A percentile compares a stretch with the other conserved stretches of the same genome.
Conservation (phyloP, 2,797 vertebrate species). For the Bufotes viridis region DNA sequence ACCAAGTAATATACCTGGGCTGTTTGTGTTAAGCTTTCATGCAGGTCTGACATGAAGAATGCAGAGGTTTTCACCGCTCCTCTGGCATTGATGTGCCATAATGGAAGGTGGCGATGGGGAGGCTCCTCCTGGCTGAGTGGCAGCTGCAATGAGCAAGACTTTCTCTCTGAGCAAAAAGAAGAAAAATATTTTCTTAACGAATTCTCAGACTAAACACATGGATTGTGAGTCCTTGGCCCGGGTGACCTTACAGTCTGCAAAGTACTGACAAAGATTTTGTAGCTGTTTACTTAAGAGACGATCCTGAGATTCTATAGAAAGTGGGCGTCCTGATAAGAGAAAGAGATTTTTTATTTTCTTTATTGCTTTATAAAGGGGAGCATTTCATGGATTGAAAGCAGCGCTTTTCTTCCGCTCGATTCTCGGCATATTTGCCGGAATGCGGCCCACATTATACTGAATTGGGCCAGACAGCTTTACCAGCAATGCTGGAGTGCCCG, state of each 20-base stretch:
- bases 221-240: background rate
- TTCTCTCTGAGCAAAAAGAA: background rate
- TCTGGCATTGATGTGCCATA: background rate
- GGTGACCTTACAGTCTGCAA: background rate
- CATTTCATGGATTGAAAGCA: background rate
- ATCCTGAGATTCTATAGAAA: background rate
- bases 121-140: background rate
- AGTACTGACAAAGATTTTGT: background rate
- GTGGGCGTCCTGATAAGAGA: background rate
- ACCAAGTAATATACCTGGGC: background rate
- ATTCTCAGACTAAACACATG: constrained; percentile 13
- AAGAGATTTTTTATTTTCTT: background rate
- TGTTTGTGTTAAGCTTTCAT: constrained; percentile 20
- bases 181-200: background rate
- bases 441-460: no score
- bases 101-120: background rate
- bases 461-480: no score
- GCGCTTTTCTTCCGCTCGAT: background rate
- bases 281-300: background rate
- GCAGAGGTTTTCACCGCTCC: background rate
- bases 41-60: constrained; percentile 18
- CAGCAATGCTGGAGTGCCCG: no score
- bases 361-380: background rate
- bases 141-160: constrained; percentile 1
- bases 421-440: no score